Conservation (phyloP, 1,140 invertebrate species). For the Tribolium castaneum region DNA sequence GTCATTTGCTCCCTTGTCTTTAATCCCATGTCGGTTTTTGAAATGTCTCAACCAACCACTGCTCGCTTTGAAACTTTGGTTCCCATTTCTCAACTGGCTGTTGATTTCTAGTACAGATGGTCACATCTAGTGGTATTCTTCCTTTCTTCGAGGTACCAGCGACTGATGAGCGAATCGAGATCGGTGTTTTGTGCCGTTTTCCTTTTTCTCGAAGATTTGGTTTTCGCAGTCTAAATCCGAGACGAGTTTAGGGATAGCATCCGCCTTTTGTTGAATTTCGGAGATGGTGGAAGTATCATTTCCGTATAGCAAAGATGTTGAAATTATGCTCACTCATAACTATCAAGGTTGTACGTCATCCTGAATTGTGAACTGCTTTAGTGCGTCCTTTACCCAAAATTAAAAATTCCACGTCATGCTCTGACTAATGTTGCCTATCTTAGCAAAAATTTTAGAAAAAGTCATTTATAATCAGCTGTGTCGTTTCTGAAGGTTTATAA, state of each 20-base stretch:
- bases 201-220: not conserved
- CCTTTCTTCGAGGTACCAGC: not conserved
- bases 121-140: not conserved
- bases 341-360: too few relatives aligned
- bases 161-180: not conserved
- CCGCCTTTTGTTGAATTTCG: conserved; percentile 22
- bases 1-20: not conserved
- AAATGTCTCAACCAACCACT: not conserved
- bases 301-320: too few relatives aligned
- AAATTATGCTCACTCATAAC: too few relatives aligned
- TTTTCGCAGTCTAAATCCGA: conserved; percentile 5
- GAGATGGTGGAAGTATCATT: conserved; percentile 35
- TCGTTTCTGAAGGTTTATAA: too few relatives aligned
- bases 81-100: not conserved
- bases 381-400: too few relatives aligned
- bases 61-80: not conserved
- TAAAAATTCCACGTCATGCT: too few relatives aligned
- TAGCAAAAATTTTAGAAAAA: too few relatives aligned
- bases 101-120: not conserved
- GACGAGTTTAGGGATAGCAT: conserved; percentile 5
- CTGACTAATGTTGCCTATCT: too few relatives aligned
- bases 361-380: too few relatives aligned
- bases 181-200: conserved; percentile 3
- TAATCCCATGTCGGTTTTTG: not conserved
- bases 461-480: too few relatives aligned